Percentiles rank a stretch among this genome's conserved stretches.
phyloP scores from a whole-genome alignment of 2,888 invertebrate genomes.

The Ophion slaviceki region DNA sequence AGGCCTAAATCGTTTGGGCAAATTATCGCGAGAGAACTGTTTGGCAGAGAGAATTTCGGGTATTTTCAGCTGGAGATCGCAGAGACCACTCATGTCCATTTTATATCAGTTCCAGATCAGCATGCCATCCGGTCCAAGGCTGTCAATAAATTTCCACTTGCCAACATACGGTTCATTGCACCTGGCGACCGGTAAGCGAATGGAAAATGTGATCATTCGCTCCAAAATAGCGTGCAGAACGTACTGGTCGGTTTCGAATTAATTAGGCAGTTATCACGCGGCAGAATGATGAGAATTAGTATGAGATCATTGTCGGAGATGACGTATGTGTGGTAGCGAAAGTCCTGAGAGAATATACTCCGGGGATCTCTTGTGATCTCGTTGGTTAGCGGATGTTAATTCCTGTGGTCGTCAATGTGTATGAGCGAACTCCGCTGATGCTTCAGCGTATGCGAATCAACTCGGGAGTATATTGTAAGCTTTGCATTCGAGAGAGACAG shows the following conservation, averaged over 20 bases:
- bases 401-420: slow-evolving; percentile 51
- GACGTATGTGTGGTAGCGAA: slow-evolving; percentile 32
- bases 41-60: neutral
- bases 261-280: no score
- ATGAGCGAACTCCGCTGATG: slow-evolving; percentile 35
- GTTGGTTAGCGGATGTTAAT: slow-evolving; percentile 55
- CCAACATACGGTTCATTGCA: no score
- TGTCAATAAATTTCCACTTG: no score
- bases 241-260: no score
- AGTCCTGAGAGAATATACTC: slow-evolving; percentile 11
- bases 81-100: neutral
- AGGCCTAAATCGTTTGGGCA: slow-evolving; percentile 28
- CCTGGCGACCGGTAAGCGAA: no score
- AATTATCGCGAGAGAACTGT: slow-evolving; percentile 33
- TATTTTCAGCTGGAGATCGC: slow-evolving; percentile 7
- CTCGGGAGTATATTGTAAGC: slow-evolving; percentile 37
- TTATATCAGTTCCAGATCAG: no score
- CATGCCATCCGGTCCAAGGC: no score
- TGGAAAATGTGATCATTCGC: no score
- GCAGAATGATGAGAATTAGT: neutral
- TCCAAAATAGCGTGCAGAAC: no score
- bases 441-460: slow-evolving; percentile 26
- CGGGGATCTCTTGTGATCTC: slow-evolving; percentile 16
- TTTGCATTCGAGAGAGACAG: neutral
- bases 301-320: slow-evolving; percentile 59